These are phyloP conservation scores for Lepidurus couesii DNA, from an alignment of 1,140 invertebrate species.

Conservation along the genomic window DNA sequence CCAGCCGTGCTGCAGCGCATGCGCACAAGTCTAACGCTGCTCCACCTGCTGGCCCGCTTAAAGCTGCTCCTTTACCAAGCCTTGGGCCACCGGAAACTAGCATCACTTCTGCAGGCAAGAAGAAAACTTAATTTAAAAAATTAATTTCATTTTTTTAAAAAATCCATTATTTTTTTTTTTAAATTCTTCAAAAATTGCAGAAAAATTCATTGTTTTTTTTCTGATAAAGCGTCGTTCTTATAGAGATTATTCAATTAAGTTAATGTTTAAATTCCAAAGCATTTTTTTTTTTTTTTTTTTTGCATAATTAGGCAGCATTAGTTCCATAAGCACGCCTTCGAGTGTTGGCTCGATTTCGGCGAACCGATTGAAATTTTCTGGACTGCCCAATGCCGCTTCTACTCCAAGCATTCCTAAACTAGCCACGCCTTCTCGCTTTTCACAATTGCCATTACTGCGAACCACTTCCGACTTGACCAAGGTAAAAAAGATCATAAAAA, in stretches of 20 bases:
- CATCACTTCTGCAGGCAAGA: background rate
- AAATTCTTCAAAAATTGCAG: too few relatives aligned
- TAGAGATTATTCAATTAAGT: too few relatives aligned
- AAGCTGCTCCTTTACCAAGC: background rate
- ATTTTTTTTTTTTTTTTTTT: too few relatives aligned
- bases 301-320: background rate
- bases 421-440: background rate
- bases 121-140: background rate
- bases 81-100: background rate
- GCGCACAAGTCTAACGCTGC: background rate
- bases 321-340: background rate
- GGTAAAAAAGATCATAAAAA: background rate
- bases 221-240: too few relatives aligned
- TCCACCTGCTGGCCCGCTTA: background rate
- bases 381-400: background rate
- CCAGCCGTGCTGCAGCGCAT: background rate
- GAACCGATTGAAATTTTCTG: background rate
- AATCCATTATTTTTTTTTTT: too few relatives aligned
- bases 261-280: too few relatives aligned
- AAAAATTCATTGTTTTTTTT: too few relatives aligned
- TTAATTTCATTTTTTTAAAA: background rate
- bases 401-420: background rate
- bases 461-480: background rate
- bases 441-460: background rate
- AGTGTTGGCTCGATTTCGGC: background rate